Percentiles rank a stretch among this genome's conserved stretches.
Evolutionary conservation across 1,140 invertebrate genomes (phyloP).

Genomic region (Anagrus nilaparvatae): DNA sequence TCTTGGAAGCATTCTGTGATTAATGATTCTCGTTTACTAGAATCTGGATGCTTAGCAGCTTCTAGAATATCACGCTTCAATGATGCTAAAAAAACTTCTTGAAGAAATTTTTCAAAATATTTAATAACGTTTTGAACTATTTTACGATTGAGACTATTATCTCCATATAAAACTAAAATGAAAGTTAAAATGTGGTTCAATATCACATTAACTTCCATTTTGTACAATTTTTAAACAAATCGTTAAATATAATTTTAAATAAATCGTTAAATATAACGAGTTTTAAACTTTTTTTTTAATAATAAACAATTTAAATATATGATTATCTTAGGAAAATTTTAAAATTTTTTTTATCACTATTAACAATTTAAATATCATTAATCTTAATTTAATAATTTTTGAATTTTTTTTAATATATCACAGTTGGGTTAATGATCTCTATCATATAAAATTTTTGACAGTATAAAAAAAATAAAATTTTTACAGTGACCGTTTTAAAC

Average conservation of each 20-base stretch:
- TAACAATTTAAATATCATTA: no score
- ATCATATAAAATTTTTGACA: background rate
- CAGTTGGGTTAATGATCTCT: no score
- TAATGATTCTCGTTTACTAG: slow-evolving; percentile 1
- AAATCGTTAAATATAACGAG: background rate
- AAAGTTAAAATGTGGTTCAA: slow-evolving; percentile 8
- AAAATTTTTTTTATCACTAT: no score
- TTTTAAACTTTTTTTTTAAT: background rate
- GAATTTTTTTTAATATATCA: no score
- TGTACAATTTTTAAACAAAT: slow-evolving; percentile 1
- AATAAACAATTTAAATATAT: background rate
- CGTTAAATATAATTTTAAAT: background rate
- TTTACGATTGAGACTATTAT: slow-evolving; percentile 5
- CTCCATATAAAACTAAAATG: slow-evolving; percentile 6
- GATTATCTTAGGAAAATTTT: no score
- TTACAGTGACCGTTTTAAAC: background rate
- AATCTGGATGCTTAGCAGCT: background rate
- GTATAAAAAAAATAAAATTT: background rate
- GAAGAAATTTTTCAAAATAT: slow-evolving; percentile 8
- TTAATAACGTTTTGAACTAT: slow-evolving; percentile 3
- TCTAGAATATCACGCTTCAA: slow-evolving; percentile 3
- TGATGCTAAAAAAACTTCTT: background rate
- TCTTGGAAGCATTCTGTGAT: background rate
- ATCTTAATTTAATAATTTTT: no score
- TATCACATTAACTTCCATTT: background rate